Evolutionary conservation across 1,140 invertebrate species (phyloP), one percentile per base, ranked within the genome.

Genomic region (Drosophila nigromelanica): DNA sequence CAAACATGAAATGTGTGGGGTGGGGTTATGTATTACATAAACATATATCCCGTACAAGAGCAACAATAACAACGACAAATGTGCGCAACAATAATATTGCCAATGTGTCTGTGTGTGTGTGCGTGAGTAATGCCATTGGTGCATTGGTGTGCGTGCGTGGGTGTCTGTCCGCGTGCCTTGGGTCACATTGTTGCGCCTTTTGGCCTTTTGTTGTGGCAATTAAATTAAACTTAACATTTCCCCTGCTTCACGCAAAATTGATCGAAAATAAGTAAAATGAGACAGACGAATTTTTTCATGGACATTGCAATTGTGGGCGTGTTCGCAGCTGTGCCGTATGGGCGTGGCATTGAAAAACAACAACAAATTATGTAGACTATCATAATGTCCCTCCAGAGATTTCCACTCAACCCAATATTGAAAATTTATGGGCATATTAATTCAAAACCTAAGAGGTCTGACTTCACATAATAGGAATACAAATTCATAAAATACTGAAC

Each of bases 161-260:
- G 39, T 45, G 35, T 30, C 48, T 52, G 42, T 21, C 6, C 24
- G 61, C 64, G 48, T 67, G 77, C 63, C 68, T 74, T 81, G 79
- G 79, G 79, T 55, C 64, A 66, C 67, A 72, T 78, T 69, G 70
- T 78, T 64, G 77, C 69, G 68, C 63, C 77, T 63, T 78, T 73
- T 59, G 76, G 76, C 78, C 78, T 77, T 76, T 74, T 74, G 78
- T 73, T 67, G 74, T 48, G 74, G 69, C 74, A 81, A 81, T 81
- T 81, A 81, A 81, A 81, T 81, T 81, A 81, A 81, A 81, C 79
- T 81, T 81, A 81, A 81, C 74, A 82, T 74, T 69, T 80, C 59
- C 78, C 54, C 24, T 43, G 55, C 62, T 51, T 50, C 18, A 12
- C 40, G 27, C 52, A 55, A 70, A 69, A 47, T 56, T 48, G 68